A percentile compares a stretch with the other conserved stretches of the same genome.
These are phyloP conservation scores for Gymnothorax javanicus DNA, from an alignment of 2,797 vertebrate genomes.

Conservation along the genomic window DNA sequence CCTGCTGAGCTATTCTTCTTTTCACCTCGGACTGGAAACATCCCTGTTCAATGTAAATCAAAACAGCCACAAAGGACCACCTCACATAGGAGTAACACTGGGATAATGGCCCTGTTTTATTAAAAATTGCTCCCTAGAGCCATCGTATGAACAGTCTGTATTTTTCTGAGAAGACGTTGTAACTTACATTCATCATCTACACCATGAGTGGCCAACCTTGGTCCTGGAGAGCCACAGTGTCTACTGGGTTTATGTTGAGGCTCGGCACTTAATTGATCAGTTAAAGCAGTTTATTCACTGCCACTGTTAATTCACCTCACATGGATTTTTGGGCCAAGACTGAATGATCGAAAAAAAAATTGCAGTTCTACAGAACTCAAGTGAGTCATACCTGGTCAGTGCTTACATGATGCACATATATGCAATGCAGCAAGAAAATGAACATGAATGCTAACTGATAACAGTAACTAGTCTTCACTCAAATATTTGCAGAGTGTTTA, in stretches of 20 bases:
- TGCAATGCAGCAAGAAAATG: background rate
- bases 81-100: background rate
- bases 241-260: too few relatives aligned
- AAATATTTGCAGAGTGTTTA: background rate
- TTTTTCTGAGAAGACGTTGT: background rate
- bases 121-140: background rate
- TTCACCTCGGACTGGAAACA: background rate
- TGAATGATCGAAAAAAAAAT: too few relatives aligned
- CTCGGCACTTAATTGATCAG: too few relatives aligned
- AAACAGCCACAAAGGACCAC: background rate
- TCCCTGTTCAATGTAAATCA: background rate
- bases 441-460: background rate
- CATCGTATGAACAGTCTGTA: background rate
- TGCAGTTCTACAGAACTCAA: too few relatives aligned
- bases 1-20: background rate
- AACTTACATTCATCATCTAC: background rate
- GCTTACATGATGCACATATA: background rate
- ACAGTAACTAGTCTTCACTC: background rate
- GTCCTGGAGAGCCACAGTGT: too few relatives aligned
- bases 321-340: too few relatives aligned
- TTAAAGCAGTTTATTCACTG: too few relatives aligned
- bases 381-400: too few relatives aligned
- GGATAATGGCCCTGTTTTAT: background rate
- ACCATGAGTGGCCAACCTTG: too few relatives aligned
- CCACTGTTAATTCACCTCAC: too few relatives aligned